These are phyloP conservation scores for Pandion haliaetus DNA, from an alignment of 2,113 vertebrate species.

Conservation along the genomic window DNA sequence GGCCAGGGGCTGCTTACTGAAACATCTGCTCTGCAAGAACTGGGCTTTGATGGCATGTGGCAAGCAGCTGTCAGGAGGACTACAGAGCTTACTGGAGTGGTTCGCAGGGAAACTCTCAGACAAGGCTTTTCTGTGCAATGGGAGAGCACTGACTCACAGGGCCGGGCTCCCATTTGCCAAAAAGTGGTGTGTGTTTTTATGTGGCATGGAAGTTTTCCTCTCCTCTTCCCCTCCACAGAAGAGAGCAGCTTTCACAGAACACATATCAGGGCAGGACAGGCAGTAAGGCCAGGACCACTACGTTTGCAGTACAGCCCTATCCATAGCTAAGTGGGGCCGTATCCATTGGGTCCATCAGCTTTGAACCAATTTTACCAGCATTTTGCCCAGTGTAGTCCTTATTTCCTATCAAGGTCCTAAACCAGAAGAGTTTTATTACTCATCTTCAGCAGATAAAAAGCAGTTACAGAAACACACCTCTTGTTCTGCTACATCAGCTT, in stretches of 20 bases:
- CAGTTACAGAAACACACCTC: not conserved
- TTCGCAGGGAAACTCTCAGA: not conserved
- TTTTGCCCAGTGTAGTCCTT: not conserved
- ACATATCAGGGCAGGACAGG: fast-evolving
- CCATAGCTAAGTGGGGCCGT: not conserved
- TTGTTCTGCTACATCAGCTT: not conserved
- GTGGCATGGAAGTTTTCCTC: not conserved
- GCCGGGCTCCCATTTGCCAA: not conserved
- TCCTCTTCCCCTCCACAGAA: not conserved
- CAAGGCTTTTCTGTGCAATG: not conserved
- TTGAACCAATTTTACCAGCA: not conserved
- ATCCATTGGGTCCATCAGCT: not conserved
- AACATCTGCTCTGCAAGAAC: not conserved
- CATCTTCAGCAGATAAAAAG: not conserved
- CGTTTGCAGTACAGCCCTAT: not conserved
- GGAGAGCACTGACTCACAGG: not conserved
- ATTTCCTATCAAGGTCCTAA: not conserved
- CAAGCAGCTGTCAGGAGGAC: not conserved
- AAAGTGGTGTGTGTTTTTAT: not conserved
- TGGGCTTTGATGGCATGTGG: not conserved
- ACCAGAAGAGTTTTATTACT: not conserved
- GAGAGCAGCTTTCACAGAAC: not conserved
- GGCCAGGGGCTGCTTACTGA: not conserved
- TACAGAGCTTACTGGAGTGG: not conserved
- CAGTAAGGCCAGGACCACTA: not conserved